Evolutionary conservation across 2,888 invertebrate species (phyloP), one percentile per base, ranked within the genome.

Genomic region (Augiades crinisus): DNA sequence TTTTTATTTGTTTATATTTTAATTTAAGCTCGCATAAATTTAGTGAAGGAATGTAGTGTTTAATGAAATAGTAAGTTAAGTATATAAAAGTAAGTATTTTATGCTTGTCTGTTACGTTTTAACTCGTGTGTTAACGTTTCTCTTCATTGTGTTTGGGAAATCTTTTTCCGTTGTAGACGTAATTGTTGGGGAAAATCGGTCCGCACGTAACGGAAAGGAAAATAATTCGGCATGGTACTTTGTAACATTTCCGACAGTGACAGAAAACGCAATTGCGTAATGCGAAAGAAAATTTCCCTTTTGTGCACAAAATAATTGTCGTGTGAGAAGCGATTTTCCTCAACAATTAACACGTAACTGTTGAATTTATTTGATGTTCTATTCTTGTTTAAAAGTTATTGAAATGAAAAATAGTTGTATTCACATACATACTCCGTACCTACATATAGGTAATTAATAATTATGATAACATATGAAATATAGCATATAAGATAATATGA

Each of bases 371-470:
- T 43, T 50, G 13, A 3, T 50, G 36, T 41, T 61, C 57, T 58
- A 54, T 56, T 61, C 38, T 59, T 57, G 57, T 57, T 55, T 68
- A 67, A 47, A 53, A 49, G 36, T 55, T 46, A 57, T 55, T 41
- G 38, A 55, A 53, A 56, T 55, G 58, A 56, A 51, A 59, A 43
- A 50, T 43, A 36, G 43, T 43, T 30, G 43, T 43, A 46, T 46
- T 17, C 36, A 50, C 50, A 43, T 45, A 45, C 45, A 65, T 78
- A 82, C 81, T 80, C 75, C 74, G 81, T 82, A 83, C 82, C 82
- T 83, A 83, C 75, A 57, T 70, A 73, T 72, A 76, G 70, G 59
- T 65, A 67, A 70, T 68, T 66, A 58, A 65, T 67, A 68, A 71
- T 30, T 75, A 75, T 49, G 12, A 49, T 49, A 41, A 41, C 34